Evolutionary conservation across 2,113 vertebrate genomes (phyloP).

Genomic region (Tympanuchus pallidicinctus): DNA sequence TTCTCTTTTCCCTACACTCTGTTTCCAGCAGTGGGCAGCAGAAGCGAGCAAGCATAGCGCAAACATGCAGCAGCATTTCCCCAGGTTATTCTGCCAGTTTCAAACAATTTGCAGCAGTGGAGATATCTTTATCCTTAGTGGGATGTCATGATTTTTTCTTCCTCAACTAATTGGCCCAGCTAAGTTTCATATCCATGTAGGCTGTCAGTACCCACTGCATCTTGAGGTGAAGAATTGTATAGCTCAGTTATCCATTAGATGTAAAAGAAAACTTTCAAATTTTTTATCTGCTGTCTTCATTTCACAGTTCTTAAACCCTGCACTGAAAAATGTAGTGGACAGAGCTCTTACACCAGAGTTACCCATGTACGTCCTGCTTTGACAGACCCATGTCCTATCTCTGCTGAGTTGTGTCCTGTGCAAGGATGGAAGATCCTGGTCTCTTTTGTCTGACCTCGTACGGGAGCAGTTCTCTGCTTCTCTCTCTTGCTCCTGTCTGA

Average conservation of each 20-base stretch:
- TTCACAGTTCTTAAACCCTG: background rate
- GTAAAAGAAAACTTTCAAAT: fast-evolving
- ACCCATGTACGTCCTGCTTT: background rate
- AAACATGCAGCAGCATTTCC: background rate
- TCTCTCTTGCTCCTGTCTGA: background rate
- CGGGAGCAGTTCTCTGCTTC: background rate
- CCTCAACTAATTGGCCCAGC: background rate
- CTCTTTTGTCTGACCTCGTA: background rate
- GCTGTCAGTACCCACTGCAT: background rate
- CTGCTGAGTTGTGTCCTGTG: background rate
- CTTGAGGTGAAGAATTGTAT: background rate
- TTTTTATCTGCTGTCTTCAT: background rate
- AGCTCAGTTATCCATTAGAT: background rate
- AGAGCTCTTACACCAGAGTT: background rate
- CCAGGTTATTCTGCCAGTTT: background rate
- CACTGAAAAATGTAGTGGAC: background rate
- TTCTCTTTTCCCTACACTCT: fast-evolving
- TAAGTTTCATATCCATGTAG: background rate
- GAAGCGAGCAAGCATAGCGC: fast-evolving
- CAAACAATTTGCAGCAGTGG: background rate
- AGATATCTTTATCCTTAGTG: background rate
- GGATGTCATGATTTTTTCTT: background rate
- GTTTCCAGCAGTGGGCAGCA: background rate
- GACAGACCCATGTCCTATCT: background rate
- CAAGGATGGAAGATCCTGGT: background rate